Conservation (phyloP, 2,113 vertebrate genomes). For the Paramormyrops kingsleyae region DNA sequence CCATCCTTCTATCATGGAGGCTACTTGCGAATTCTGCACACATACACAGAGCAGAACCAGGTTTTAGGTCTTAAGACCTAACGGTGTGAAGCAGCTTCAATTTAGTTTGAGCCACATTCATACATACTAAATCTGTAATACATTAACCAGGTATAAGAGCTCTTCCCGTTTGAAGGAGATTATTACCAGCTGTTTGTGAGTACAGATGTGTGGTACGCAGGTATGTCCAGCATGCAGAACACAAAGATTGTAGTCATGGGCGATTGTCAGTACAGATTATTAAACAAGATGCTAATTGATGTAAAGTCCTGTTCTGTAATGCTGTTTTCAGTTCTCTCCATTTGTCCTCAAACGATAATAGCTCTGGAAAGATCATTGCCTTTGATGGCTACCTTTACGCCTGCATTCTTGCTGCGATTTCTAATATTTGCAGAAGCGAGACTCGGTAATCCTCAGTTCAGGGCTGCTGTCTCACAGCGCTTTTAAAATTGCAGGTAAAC, state of each 20-base stretch:
- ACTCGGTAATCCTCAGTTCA: not conserved
- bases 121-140: not conserved
- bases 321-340: not conserved
- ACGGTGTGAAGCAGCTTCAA: not conserved
- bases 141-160: not conserved
- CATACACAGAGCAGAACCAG: not conserved
- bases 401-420: not conserved
- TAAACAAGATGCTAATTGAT: not conserved
- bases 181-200: not conserved
- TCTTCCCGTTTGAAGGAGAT: not conserved
- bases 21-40: not conserved
- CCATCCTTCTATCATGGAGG: not conserved
- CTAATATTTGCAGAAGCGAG: not conserved
- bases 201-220: not conserved
- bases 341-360: not conserved
- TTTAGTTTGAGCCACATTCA: not conserved
- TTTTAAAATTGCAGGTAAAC: not conserved
- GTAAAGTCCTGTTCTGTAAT: not conserved
- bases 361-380: not conserved
- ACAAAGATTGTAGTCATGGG: not conserved
- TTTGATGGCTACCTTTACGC: not conserved
- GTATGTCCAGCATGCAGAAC: not conserved
- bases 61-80: not conserved
- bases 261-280: not conserved
- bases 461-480: not conserved